These are phyloP conservation scores for Leptopilina myrica DNA, from an alignment of 2,888 invertebrate genomes.

Conservation along the genomic window DNA sequence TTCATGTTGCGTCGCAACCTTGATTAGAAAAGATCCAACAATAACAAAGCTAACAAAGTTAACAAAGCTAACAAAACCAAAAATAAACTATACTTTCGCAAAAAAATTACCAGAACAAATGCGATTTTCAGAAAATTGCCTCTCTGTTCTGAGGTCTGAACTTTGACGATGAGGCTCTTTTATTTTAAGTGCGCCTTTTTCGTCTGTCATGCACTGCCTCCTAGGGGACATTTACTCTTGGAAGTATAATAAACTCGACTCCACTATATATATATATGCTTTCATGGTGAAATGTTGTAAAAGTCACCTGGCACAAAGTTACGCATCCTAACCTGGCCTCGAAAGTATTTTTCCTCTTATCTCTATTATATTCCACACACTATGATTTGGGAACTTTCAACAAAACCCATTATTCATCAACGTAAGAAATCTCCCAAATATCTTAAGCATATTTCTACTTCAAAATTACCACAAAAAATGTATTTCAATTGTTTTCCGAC, in stretches of 20 bases:
- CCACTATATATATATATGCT: background rate
- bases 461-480: too few relatives aligned
- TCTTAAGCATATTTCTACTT: background rate
- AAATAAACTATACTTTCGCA: too few relatives aligned
- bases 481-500: too few relatives aligned
- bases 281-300: slow-evolving; percentile 29
- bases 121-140: too few relatives aligned
- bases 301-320: slow-evolving; percentile 22
- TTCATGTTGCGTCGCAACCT: too few relatives aligned
- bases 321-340: slow-evolving; percentile 29
- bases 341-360: slow-evolving; percentile 29
- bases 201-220: background rate
- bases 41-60: too few relatives aligned
- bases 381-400: background rate
- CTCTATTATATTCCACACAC: background rate
- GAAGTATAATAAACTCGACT: slow-evolving; percentile 24
- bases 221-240: slow-evolving; percentile 31
- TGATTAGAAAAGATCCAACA: too few relatives aligned
- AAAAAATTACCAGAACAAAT: background rate
- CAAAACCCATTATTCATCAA: background rate
- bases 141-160: background rate
- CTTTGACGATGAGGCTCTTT: background rate
- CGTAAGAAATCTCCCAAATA: background rate
- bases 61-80: background rate
- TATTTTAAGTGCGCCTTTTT: slow-evolving; percentile 3